A percentile compares a stretch with the other conserved stretches of the same genome.
These are phyloP conservation scores for Oxygymnocypris stewartii DNA, from an alignment of 2,113 vertebrate species.

Conservation along the genomic window DNA sequence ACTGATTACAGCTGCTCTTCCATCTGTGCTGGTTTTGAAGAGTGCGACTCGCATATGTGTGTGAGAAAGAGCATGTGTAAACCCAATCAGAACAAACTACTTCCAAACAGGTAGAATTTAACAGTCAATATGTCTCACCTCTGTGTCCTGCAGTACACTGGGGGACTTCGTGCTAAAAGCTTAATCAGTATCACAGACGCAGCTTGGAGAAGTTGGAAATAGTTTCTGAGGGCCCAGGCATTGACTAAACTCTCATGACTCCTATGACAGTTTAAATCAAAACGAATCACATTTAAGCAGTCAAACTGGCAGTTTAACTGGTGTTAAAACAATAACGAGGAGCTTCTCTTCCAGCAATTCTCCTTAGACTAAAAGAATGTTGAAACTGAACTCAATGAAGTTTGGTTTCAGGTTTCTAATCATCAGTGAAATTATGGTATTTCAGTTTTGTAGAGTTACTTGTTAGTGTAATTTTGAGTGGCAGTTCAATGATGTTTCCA, in stretches of 20 bases:
- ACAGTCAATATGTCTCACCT: slow-evolving; percentile 45
- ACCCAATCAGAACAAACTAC: slow-evolving; percentile 52
- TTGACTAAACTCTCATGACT: neutral
- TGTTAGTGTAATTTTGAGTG: slow-evolving; percentile 15
- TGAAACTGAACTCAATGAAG: neutral
- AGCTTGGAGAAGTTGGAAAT: neutral
- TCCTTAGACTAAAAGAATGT: neutral
- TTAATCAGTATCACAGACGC: neutral
- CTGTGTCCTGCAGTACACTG: slow-evolving; percentile 23
- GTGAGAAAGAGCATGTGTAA: slow-evolving; percentile 15
- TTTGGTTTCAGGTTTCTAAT: neutral
- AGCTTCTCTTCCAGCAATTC: neutral
- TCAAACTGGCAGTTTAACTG: neutral
- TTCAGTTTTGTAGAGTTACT: no score
- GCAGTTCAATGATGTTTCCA: neutral
- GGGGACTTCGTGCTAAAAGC: slow-evolving; percentile 40
- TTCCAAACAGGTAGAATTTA: slow-evolving; percentile 58
- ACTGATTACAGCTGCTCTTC: slow-evolving; percentile 65
- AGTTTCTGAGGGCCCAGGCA: neutral
- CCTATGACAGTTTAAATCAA: neutral
- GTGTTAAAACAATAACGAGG: neutral
- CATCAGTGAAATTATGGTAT: neutral
- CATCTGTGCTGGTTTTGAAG: slow-evolving; percentile 62
- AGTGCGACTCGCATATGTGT: neutral
- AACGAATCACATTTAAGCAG: neutral